Evolutionary conservation across 1,140 invertebrate genomes (phyloP).

Genomic region (Drosophila pectinifera): DNA sequence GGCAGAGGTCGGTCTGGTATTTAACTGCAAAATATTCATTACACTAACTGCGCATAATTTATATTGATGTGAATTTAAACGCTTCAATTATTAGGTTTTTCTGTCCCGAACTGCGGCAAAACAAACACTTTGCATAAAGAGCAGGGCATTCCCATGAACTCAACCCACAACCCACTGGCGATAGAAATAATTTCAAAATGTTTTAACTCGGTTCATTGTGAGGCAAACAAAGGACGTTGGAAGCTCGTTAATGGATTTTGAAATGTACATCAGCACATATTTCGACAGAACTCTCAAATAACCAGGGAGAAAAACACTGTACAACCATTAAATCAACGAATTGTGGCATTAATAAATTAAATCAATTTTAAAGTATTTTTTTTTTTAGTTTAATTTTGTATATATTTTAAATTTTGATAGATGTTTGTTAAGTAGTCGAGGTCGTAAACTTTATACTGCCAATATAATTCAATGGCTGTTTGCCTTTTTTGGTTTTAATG

Average conservation of each 20-base stretch:
- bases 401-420: background rate
- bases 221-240: background rate
- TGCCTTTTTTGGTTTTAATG: too few species aligned
- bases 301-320: background rate
- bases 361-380: conserved; percentile 2
- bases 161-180: conserved; percentile 9
- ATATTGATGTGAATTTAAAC: conserved; percentile 61
- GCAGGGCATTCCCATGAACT: conserved; percentile 2
- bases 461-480: too few species aligned
- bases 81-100: conserved; percentile 42
- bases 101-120: background rate
- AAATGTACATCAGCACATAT: conserved; percentile 36
- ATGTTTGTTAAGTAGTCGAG: too few species aligned
- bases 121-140: conserved; percentile 1
- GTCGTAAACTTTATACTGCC: too few species aligned
- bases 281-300: conserved; percentile 19
- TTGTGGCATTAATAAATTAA: conserved; percentile 18
- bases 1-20: background rate
- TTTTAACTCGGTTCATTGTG: conserved; percentile 20
- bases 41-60: conserved; percentile 44
- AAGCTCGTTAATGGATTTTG: conserved; percentile 28
- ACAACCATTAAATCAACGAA: conserved; percentile 29
- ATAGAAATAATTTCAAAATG: conserved; percentile 28
- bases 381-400: too few species aligned
- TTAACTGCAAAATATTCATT: conserved; percentile 29